Base-by-base conservation (phyloP, 2,888 invertebrate genomes). In the Smittia aterrima region DNA sequence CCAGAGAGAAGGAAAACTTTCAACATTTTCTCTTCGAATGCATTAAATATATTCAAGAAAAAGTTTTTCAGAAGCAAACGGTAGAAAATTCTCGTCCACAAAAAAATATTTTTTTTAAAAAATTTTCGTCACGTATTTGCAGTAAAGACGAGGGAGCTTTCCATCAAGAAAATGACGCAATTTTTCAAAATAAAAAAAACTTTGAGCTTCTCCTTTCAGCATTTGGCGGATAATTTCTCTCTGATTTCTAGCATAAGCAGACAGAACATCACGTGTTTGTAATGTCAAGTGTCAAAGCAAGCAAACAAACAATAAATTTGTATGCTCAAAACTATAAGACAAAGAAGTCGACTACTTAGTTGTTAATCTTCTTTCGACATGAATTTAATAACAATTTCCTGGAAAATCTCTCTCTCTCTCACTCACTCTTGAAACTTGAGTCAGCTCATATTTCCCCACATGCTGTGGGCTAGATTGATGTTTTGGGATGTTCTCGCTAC, bases 101-200 rank as follows among this genome's bases (percentile, higher is more conserved):
- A n/a, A 16, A 27, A 64, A 47, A 47, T 22, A n/a, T n/a, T n/a
- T n/a, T n/a, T 40, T 13, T 47, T 22, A n/a, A n/a, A 18, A 41
- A 70, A 70, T 70, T n/a, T 70, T 70, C 41, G 27, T 54, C 70
- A 70, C 70, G 70, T 70, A 24, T 53, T 25, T 54, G 70, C 54
- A 53, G 70, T 70, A 70, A 53, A 53, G 70, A 67, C 18, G 67
- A 67, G 67, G 24, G 18, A 70, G 25, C 70, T 13, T 70, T 70
- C 70, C 70, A 70, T 70, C 70, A 70, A 54, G 27, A 47, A 70
- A 70, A 70, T 70, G 70, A 70, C 70, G 54, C 70, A 70, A 70
- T 70, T 53, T 70, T 70, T 70, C 70, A 70, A 25, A 18, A 47
- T 53, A 32, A 4, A 9, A 3, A 38, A 38, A 38, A 38, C n/a